Evolutionary conservation across 1,140 invertebrate genomes (phyloP).

Genomic region (Phthorimaea operculella): DNA sequence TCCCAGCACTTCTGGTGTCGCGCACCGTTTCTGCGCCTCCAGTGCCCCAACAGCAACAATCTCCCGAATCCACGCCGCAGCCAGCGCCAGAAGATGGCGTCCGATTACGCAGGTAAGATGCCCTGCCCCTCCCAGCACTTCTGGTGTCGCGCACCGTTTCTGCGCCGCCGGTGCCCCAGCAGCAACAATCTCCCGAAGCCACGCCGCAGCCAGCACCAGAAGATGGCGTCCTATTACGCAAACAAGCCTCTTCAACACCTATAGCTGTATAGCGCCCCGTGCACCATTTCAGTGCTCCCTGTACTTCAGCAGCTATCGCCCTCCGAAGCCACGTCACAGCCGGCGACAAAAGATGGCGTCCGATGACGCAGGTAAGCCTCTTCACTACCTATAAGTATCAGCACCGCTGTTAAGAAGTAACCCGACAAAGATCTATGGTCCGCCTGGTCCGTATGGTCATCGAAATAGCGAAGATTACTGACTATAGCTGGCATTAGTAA

Average conservation of each 20-base stretch:
- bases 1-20: slow-evolving; percentile 45
- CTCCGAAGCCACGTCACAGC: slow-evolving; percentile 44
- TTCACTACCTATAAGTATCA: no score
- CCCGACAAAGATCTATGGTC: no score
- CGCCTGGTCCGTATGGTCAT: no score
- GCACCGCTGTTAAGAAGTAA: no score
- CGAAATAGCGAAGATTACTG: no score
- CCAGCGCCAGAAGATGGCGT: slow-evolving; percentile 52
- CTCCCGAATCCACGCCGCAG: slow-evolving; percentile 41
- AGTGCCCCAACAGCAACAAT: slow-evolving; percentile 29
- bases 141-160: slow-evolving; percentile 31
- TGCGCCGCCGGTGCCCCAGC: slow-evolving; percentile 35
- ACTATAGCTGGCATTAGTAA: no score
- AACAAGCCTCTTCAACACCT: no score
- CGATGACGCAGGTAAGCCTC: background rate
- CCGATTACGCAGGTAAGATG: background rate
- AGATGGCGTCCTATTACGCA: slow-evolving; percentile 27
- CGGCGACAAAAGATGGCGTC: slow-evolving; percentile 50
- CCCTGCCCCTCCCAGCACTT: no score
- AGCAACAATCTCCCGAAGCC: slow-evolving; percentile 37
- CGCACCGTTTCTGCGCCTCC: slow-evolving; percentile 45
- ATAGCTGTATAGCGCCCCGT: slow-evolving; percentile 18
- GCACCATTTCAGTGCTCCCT: slow-evolving; percentile 43
- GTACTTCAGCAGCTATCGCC: slow-evolving; percentile 29
- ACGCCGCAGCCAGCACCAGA: slow-evolving; percentile 52